Evolutionary conservation across 2,888 invertebrate species (phyloP).

Genomic region (Cantharis flavilabris): DNA sequence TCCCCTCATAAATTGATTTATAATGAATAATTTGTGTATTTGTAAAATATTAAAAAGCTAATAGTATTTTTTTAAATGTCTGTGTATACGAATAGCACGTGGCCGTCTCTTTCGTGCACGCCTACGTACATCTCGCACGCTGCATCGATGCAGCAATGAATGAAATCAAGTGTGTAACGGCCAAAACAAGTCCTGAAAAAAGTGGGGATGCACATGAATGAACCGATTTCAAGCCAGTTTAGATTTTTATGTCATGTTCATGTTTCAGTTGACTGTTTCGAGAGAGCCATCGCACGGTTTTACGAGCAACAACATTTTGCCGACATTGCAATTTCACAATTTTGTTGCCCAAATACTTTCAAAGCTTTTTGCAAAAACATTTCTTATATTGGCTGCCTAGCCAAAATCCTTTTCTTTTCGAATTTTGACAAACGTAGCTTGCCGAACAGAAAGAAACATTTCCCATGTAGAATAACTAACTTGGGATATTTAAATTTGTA

Average conservation of each 20-base stretch:
- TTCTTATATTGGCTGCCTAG: too few relatives aligned
- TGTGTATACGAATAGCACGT: not conserved
- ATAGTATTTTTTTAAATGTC: not conserved
- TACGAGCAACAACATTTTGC: not conserved
- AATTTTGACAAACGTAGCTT: too few relatives aligned
- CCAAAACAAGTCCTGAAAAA: slow-evolving; percentile 19
- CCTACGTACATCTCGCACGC: slow-evolving; percentile 1
- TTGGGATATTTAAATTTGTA: not conserved
- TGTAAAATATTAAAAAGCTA: not conserved
- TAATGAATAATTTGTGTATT: not conserved
- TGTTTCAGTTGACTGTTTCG: slow-evolving; percentile 16
- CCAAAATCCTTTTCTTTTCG: too few relatives aligned
- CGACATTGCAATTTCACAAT: not conserved
- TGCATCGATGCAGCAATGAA: slow-evolving; percentile 14
- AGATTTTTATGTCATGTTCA: slow-evolving; percentile 14
- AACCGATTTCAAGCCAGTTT: slow-evolving; percentile 26
- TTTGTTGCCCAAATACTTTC: too few relatives aligned
- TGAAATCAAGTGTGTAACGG: slow-evolving; percentile 20
- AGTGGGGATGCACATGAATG: slow-evolving; percentile 27
- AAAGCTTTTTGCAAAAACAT: too few relatives aligned
- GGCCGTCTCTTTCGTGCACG: not conserved
- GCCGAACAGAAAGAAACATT: not conserved
- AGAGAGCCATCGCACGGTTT: slow-evolving; percentile 11
- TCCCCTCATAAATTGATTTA: not conserved
- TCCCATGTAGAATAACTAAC: not conserved